A percentile compares a stretch with the other conserved stretches of the same genome.
These are phyloP conservation scores for Zelostemma sp. DNA, from an alignment of 1,140 invertebrate genomes.

Conservation along the genomic window DNA sequence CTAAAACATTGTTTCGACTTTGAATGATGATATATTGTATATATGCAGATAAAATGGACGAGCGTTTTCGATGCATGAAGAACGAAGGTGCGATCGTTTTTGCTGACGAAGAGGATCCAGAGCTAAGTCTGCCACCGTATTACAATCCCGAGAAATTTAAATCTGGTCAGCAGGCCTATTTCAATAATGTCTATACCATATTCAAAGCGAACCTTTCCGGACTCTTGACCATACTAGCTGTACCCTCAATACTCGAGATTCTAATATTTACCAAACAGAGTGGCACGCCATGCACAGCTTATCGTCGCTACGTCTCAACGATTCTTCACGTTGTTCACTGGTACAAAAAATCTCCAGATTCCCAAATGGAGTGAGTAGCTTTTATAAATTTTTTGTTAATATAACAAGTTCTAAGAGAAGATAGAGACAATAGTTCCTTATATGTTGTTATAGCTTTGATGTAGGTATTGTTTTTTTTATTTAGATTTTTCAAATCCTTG, in stretches of 20 bases:
- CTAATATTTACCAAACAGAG: slow-evolving; percentile 79
- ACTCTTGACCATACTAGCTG: slow-evolving; percentile 76
- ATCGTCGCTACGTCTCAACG: slow-evolving; percentile 79
- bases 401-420: no score
- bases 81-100: slow-evolving; percentile 49
- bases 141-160: slow-evolving; percentile 63
- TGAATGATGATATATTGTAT: slow-evolving; percentile 19
- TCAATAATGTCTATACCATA: slow-evolving; percentile 77
- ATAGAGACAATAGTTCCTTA: no score
- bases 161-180: slow-evolving; percentile 77
- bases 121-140: slow-evolving; percentile 55
- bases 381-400: no score
- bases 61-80: slow-evolving; percentile 47
- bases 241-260: slow-evolving; percentile 78
- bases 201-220: slow-evolving; percentile 78
- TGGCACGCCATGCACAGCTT: slow-evolving; percentile 75
- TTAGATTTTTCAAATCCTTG: slow-evolving; percentile 73
- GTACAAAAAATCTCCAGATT: slow-evolving; percentile 77
- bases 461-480: no score
- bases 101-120: slow-evolving; percentile 44
- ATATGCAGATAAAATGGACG: slow-evolving; percentile 45
- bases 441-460: no score
- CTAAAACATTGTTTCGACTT: no score
- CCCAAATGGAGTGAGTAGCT: slow-evolving; percentile 70
- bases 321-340: slow-evolving; percentile 79